A percentile compares a stretch with the other conserved stretches of the same genome.
phyloP scores from a whole-genome alignment of 2,888 invertebrate genomes.

The Temnothorax unifasciatus region DNA sequence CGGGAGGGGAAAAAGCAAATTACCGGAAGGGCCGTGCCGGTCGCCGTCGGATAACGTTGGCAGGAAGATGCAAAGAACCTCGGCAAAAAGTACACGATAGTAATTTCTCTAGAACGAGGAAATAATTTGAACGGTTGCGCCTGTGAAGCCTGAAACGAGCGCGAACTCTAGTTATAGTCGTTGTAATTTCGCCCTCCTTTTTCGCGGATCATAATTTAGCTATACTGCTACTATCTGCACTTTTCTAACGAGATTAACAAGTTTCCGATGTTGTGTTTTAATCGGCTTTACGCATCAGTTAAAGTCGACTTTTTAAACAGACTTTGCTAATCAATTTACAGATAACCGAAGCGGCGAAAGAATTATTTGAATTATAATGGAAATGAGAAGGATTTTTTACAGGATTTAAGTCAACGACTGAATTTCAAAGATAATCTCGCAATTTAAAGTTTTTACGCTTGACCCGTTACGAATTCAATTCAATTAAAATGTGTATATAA shows the following conservation, averaged over 20 bases:
- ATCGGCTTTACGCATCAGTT: constrained; percentile 50
- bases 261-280: constrained; percentile 45
- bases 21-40: constrained; percentile 71
- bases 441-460: constrained; percentile 45
- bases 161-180: constrained; percentile 45
- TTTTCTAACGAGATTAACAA: constrained; percentile 53
- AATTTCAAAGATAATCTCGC: constrained; percentile 47
- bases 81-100: constrained; percentile 62
- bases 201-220: constrained; percentile 47
- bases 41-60: constrained; percentile 56
- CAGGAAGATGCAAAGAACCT: constrained; percentile 62
- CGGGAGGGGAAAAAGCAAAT: constrained; percentile 77
- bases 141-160: constrained; percentile 41
- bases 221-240: constrained; percentile 44
- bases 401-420: constrained; percentile 46
- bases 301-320: constrained; percentile 49
- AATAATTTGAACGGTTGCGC: constrained; percentile 64
- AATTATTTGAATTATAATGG: constrained; percentile 41
- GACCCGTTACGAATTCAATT: constrained; percentile 42
- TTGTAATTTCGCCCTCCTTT: constrained; percentile 43
- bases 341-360: constrained; percentile 44
- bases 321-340: constrained; percentile 53
- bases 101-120: constrained; percentile 64
- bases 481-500: constrained; percentile 19
- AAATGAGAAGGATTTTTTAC: constrained; percentile 33